Base-by-base conservation (phyloP, 1,140 invertebrate species). In the Brachionus paranguensis region DNA sequence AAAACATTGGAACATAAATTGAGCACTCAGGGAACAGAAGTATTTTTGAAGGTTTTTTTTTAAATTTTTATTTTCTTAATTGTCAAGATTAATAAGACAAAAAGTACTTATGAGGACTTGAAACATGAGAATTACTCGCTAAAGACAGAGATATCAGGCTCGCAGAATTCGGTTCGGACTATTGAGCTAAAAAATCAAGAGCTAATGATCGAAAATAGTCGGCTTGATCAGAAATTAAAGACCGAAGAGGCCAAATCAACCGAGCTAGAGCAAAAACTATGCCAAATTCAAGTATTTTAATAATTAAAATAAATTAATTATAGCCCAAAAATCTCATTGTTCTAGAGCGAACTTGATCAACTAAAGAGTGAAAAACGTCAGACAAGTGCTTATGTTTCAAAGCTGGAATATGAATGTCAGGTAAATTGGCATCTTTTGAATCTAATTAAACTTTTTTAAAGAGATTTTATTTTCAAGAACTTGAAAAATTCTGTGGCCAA, bases 121-220 rank as follows among this genome's bases (percentile, higher is more conserved):
- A 76, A 76, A 76, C 29, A 76, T n/a, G 72, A 76, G 27, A 76
- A 76, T n/a, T 27, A 76, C 27, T 76, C 72, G 12, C 43, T 76
- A 4, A 76, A 76, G 14, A 50, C 45, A 24, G 72, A 76, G 50
- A 47, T 76, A 50, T 50, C 41, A 6, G 72, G 45, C 20, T 76
- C 72, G 11, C 72, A 76, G 47, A 76, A 76, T 50, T 76, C 72
- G 17, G 45, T 76, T 14, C 41, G 72, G 12, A 76, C 72, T 27
- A 50, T 76, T 27, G 72, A 76, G 43, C 41, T 50, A 1, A 76
- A 50, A 33, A 76, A 76, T 76, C 45, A 47, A 29, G 45, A 76
- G 20, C 45, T 76, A 6, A 76, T 76, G 45, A 50, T 50, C 24
- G 72, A 76, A 76, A 76, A 76, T 50, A 76, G 20, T 29, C 41